phyloP scores from a whole-genome alignment of 2,888 invertebrate genomes.

The Drosophila ezoana region DNA sequence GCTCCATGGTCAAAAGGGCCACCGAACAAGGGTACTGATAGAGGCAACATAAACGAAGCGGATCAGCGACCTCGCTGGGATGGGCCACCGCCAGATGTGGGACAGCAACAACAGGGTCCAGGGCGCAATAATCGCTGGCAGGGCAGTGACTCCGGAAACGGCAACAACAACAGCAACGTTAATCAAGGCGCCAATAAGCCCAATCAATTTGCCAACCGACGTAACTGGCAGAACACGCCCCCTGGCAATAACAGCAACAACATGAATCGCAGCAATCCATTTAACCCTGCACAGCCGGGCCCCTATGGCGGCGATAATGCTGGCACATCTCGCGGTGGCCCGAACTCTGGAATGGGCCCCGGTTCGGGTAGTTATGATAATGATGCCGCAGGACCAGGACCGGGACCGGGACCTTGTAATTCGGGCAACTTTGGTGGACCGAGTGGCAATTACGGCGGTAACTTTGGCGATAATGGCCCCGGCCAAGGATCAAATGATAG shows the following conservation, averaged over 20 bases:
- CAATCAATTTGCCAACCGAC: conserved; percentile 28
- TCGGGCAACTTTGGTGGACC: conserved; percentile 29
- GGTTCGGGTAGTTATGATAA: conserved; percentile 17
- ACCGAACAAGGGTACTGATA: conserved; percentile 12
- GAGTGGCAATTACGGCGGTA: conserved; percentile 14
- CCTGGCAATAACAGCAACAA: conserved; percentile 24
- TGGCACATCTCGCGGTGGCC: neutral
- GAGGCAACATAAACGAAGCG: conserved; percentile 13
- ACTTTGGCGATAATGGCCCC: conserved; percentile 23
- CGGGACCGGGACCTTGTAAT: conserved; percentile 18
- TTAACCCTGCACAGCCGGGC: conserved; percentile 13
- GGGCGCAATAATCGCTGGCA: conserved; percentile 32
- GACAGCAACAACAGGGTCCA: conserved; percentile 15
- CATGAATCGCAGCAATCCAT: conserved; percentile 32
- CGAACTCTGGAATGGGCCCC: neutral
- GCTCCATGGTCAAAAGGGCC: conserved; percentile 21
- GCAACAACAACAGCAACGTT: conserved; percentile 22
- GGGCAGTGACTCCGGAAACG: conserved; percentile 6
- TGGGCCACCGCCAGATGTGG: conserved; percentile 20
- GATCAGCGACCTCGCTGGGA: conserved; percentile 43
- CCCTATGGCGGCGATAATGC: conserved; percentile 20
- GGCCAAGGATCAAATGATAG: conserved; percentile 18
- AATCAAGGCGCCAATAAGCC: conserved; percentile 17
- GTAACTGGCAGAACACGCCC: conserved; percentile 29
- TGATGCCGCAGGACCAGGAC: neutral